Evolutionary conservation across 35 echinoderm and acorn worm species (phyloP).

Genomic region (Hemicentrotus pulcherrimus): DNA sequence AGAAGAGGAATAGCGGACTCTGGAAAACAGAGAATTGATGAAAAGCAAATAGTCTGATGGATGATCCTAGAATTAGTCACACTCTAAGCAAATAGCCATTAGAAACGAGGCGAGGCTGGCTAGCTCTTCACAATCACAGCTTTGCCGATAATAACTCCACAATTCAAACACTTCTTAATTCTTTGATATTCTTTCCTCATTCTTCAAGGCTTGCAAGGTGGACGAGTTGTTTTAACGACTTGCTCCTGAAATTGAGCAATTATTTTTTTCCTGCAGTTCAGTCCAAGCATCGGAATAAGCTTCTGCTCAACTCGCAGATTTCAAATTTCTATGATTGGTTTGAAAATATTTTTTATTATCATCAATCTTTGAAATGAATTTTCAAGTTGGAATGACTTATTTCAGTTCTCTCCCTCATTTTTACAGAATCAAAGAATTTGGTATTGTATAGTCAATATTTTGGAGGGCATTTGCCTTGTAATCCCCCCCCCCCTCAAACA

Average conservation of each 20-base stretch:
- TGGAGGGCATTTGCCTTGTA: too few relatives aligned
- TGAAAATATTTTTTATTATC: too few relatives aligned
- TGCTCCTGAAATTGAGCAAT: slow-evolving; percentile 1
- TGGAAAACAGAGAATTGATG: slow-evolving; percentile 53
- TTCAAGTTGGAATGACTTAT: too few relatives aligned
- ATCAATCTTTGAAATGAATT: too few relatives aligned
- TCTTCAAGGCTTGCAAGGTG: not conserved
- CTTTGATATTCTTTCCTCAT: slow-evolving; percentile 13
- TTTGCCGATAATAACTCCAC: slow-evolving; percentile 25
- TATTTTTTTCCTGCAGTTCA: not conserved
- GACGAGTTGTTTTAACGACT: not conserved
- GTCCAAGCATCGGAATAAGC: too few relatives aligned
- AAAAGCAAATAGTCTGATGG: slow-evolving; percentile 47
- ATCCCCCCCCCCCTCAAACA: too few relatives aligned
- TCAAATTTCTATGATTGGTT: too few relatives aligned
- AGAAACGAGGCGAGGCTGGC: slow-evolving; percentile 17
- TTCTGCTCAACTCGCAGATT: too few relatives aligned
- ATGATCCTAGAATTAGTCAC: slow-evolving; percentile 41
- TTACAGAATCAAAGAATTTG: too few relatives aligned
- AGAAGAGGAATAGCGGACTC: slow-evolving; percentile 32
- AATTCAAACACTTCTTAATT: slow-evolving; percentile 14
- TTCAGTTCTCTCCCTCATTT: too few relatives aligned
- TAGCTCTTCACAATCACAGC: slow-evolving; percentile 34
- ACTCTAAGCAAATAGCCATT: slow-evolving; percentile 51
- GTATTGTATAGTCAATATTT: too few relatives aligned